phyloP scores from a whole-genome alignment of 2,888 invertebrate genomes.

The Endomychus coccineus region DNA sequence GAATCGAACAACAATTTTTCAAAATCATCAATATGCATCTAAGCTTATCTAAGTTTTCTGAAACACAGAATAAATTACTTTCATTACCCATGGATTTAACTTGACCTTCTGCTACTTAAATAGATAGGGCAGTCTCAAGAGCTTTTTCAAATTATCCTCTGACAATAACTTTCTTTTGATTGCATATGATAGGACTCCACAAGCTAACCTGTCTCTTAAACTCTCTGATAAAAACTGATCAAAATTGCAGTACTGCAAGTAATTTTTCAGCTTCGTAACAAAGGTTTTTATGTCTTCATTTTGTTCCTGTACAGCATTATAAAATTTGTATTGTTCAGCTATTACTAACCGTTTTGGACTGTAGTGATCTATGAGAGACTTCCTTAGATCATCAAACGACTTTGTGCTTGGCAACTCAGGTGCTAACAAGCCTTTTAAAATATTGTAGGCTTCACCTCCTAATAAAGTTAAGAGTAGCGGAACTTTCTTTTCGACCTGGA shows the following conservation, averaged over 20 bases:
- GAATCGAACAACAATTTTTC: too few species aligned
- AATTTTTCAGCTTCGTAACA: constrained; percentile 20
- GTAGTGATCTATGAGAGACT: constrained; percentile 15
- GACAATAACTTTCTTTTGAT: constrained; percentile 4
- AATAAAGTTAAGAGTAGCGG: constrained; percentile 22
- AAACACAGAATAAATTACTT: too few species aligned
- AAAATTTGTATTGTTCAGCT: constrained; percentile 23
- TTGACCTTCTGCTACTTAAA: constrained; percentile 9
- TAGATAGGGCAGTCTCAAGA: neutral
- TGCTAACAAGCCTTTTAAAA: constrained; percentile 12
- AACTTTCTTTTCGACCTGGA: constrained; percentile 17
- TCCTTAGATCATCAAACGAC: constrained; percentile 15
- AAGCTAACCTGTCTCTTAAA: constrained; percentile 4
- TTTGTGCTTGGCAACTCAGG: constrained; percentile 16
- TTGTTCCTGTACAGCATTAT: constrained; percentile 20
- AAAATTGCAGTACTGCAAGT: constrained; percentile 23
- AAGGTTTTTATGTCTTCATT: constrained; percentile 9
- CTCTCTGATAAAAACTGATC: constrained; percentile 22
- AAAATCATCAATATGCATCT: too few species aligned
- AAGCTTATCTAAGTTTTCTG: too few species aligned
- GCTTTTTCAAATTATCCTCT: constrained; percentile 2
- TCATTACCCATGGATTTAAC: constrained; percentile 9
- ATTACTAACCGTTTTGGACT: constrained; percentile 19
- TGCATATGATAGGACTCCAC: constrained; percentile 3
- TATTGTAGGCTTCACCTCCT: constrained; percentile 18